These are phyloP conservation scores for Chaenodraco wilsoni DNA, from an alignment of 2,797 vertebrate species.

Conservation along the genomic window DNA sequence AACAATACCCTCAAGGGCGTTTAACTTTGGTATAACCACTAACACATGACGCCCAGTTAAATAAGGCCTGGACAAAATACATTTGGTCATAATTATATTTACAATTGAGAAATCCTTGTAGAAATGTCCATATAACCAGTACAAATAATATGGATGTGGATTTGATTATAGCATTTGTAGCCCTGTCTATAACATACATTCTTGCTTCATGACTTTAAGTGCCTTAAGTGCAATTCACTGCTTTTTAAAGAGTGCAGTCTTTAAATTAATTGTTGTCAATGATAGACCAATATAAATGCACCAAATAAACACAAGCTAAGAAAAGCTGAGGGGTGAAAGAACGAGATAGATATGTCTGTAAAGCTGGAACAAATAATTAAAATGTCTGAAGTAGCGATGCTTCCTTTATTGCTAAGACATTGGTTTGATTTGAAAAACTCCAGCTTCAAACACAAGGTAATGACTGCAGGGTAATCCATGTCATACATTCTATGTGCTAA, in stretches of 20 bases:
- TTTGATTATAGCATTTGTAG: neutral
- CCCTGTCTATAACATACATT: neutral
- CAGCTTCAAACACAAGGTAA: neutral
- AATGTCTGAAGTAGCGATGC: neutral
- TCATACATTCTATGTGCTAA: neutral
- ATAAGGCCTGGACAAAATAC: neutral
- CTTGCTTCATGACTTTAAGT: conserved; percentile 2
- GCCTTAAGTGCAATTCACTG: neutral
- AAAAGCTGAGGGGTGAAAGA: neutral
- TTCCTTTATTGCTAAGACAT: neutral
- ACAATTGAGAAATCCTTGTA: neutral
- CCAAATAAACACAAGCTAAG: neutral
- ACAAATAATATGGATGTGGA: neutral
- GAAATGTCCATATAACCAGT: neutral
- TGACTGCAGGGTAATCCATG: neutral
- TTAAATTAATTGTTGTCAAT: neutral
- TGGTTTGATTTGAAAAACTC: neutral
- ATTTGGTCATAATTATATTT: neutral
- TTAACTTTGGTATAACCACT: neutral
- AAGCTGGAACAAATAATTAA: neutral
- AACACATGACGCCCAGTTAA: neutral
- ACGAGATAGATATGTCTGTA: neutral
- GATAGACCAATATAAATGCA: neutral
- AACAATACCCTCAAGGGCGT: neutral
- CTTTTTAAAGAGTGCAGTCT: neutral